Conservation (phyloP, 2,113 vertebrate genomes). For the zebrafish (Danio rerio) region DNA sequence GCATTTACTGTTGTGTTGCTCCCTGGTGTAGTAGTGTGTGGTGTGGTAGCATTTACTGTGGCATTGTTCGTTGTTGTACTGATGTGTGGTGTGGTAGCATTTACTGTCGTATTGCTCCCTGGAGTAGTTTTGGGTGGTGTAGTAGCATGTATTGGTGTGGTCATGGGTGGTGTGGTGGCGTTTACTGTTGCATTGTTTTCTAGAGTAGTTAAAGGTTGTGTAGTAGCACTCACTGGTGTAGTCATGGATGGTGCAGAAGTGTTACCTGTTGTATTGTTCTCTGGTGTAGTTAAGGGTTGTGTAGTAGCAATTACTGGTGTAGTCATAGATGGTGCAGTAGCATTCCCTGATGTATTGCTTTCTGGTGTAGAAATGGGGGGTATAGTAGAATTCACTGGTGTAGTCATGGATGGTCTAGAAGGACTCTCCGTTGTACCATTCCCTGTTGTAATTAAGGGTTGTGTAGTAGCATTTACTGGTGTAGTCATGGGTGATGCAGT, state of each 20-base stretch:
- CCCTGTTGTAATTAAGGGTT: background rate
- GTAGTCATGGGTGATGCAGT: slow-evolving; percentile 15
- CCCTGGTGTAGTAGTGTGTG: background rate
- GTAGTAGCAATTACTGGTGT: background rate
- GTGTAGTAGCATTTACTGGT: slow-evolving; percentile 14
- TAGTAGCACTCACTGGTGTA: background rate
- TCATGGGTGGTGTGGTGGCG: background rate
- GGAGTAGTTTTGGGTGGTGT: background rate
- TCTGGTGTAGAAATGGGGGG: background rate
- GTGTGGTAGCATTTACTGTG: background rate
- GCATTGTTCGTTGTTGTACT: background rate
- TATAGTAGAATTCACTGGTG: background rate
- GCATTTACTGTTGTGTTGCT: background rate
- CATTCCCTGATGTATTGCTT: background rate
- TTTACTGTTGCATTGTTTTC: background rate
- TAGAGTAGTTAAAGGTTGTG: background rate
- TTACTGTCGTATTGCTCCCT: no score
- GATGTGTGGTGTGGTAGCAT: background rate
- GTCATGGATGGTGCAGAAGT: background rate
- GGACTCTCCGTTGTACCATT: background rate
- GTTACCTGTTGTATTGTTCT: background rate
- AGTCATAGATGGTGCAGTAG: background rate
- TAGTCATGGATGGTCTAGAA: background rate
- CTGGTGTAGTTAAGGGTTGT: background rate
- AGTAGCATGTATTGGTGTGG: background rate